Conservation (phyloP, 2,888 invertebrate genomes). For the Cerastis rubricosa region DNA sequence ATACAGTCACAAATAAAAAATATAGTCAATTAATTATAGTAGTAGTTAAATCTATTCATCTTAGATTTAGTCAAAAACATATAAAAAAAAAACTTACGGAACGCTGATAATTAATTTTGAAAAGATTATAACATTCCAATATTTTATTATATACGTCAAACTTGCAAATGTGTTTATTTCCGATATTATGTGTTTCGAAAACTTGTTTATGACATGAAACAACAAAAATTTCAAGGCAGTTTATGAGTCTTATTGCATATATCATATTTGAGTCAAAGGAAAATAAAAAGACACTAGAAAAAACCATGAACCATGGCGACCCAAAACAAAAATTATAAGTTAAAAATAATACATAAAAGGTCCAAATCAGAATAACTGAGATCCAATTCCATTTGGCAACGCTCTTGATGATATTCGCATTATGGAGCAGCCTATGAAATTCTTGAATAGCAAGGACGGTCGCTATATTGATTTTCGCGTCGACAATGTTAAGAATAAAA, state of each 20-base stretch:
- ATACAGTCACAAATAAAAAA: too few species aligned
- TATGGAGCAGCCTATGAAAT: neutral
- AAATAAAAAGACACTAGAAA: neutral
- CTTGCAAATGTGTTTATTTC: neutral
- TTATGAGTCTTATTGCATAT: constrained; percentile 16
- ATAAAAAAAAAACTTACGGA: constrained; percentile 15
- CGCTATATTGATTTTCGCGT: neutral
- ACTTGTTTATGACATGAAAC: neutral
- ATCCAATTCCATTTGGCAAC: constrained; percentile 25
- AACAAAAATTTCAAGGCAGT: constrained; percentile 8
- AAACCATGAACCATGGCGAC: neutral
- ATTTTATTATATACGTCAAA: constrained; percentile 5
- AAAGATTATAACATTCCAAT: constrained; percentile 18
- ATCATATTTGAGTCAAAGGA: constrained; percentile 23
- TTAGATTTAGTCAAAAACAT: neutral
- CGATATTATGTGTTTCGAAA: neutral
- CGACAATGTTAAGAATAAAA: constrained; percentile 13
- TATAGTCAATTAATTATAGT: too few species aligned
- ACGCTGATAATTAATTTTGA: neutral
- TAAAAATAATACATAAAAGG: neutral
- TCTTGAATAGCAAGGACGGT: constrained; percentile 9
- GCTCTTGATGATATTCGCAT: neutral
- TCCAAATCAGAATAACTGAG: constrained; percentile 6
- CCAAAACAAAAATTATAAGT: neutral
- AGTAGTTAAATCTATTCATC: too few species aligned